These are phyloP conservation scores for Remorina albescens DNA, from an alignment of 2,797 vertebrate genomes.

Conservation along the genomic window DNA sequence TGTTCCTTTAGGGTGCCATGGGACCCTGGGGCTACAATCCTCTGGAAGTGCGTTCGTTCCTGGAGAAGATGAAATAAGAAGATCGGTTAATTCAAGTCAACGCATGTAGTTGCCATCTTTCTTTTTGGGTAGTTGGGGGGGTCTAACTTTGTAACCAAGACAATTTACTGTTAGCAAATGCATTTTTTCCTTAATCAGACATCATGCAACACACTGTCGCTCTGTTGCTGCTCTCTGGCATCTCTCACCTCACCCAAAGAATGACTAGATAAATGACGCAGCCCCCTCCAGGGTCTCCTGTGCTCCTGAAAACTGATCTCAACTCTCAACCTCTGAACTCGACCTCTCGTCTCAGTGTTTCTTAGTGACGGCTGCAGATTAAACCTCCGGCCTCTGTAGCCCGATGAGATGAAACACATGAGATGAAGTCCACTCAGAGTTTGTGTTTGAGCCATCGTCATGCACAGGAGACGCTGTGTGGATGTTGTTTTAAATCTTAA, in stretches of 20 bases:
- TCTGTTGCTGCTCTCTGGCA: background rate
- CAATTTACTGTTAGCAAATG: background rate
- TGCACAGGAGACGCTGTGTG: background rate
- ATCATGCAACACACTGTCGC: background rate
- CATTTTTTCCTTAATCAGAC: background rate
- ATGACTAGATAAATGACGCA: background rate
- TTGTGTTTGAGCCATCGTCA: conserved; percentile 6
- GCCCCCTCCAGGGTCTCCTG: background rate
- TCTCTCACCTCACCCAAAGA: background rate
- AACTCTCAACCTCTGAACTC: conserved; percentile 9
- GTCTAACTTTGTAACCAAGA: conserved; percentile 3
- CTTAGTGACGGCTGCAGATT: conserved; percentile 77
- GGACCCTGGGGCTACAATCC: conserved; percentile 91
- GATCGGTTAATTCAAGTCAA: conserved; percentile 21
- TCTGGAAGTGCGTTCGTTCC: conserved; percentile 85
- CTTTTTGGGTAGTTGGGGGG: background rate
- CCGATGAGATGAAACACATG: conserved; percentile 61
- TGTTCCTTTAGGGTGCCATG: conserved; percentile 83
- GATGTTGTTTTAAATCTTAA: background rate
- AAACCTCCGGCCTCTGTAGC: conserved; percentile 77
- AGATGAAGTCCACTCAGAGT: conserved; percentile 25
- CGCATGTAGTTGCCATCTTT: conserved; percentile 39
- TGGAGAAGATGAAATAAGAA: conserved; percentile 86
- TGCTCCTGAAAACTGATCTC: background rate
- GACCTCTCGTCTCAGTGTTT: conserved; percentile 53